Evolutionary conservation across 2,888 invertebrate species (phyloP).

Genomic region (Helleia helle): DNA sequence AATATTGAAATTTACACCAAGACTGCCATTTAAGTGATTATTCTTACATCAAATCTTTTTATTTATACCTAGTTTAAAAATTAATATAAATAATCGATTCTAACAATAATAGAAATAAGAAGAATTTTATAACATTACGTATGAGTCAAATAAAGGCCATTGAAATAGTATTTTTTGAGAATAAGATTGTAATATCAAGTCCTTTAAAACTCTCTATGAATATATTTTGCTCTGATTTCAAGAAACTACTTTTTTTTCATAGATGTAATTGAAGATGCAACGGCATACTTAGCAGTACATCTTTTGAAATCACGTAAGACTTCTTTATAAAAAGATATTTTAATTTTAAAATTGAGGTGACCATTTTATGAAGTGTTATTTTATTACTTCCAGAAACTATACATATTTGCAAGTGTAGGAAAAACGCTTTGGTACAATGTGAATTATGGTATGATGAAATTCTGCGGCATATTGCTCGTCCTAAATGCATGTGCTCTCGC

Average conservation of each 20-base stretch:
- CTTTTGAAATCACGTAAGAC: constrained; percentile 47
- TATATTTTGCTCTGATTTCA: constrained; percentile 2
- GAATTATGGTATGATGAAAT: constrained; percentile 61
- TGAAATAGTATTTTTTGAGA: no score
- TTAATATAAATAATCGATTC: no score
- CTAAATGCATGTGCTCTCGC: constrained; percentile 49
- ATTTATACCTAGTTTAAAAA: no score
- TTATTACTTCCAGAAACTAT: constrained; percentile 33
- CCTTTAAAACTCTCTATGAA: no score
- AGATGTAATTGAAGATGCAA: constrained; percentile 52
- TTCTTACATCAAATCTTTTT: no score
- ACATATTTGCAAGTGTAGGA: constrained; percentile 60
- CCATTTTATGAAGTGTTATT: constrained; percentile 1
- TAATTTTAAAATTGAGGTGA: background rate
- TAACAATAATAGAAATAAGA: no score
- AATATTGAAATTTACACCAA: no score
- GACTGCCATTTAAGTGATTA: no score
- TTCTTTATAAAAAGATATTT: background rate
- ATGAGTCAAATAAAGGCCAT: no score
- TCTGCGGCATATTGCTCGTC: constrained; percentile 42
- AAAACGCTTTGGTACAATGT: constrained; percentile 58
- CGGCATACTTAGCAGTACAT: constrained; percentile 45
- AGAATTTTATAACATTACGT: no score
- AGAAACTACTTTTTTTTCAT: constrained; percentile 24
- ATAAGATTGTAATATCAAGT: no score